Conservation (phyloP, 2,888 invertebrate species). For the Drosophila ustulata region DNA sequence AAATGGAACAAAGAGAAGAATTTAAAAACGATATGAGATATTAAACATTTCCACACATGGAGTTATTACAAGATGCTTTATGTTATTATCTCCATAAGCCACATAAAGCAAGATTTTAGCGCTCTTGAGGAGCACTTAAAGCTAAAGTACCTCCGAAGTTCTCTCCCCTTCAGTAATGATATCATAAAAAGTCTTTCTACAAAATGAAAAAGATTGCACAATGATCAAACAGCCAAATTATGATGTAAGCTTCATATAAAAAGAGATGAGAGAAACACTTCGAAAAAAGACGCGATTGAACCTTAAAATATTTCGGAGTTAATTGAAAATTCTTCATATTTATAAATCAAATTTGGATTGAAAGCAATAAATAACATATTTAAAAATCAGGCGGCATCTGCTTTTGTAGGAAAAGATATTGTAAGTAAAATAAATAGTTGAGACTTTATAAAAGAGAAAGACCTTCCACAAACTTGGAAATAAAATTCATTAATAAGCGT, state of each 20-base stretch:
- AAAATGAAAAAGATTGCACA: conserved; percentile 18
- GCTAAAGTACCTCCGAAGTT: conserved; percentile 3
- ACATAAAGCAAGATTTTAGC: neutral
- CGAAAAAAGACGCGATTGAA: neutral
- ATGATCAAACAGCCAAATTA: conserved; percentile 7
- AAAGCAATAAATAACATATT: neutral
- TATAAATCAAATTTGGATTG: neutral
- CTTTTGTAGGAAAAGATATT: neutral
- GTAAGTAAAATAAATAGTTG: neutral
- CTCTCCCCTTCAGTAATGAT: conserved; percentile 12
- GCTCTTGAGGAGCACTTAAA: neutral
- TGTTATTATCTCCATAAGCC: neutral
- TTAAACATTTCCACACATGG: neutral
- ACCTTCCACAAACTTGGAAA: neutral
- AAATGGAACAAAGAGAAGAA: no score
- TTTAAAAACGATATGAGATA: neutral
- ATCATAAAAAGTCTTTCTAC: conserved; percentile 20
- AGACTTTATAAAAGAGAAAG: neutral
- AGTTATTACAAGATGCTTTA: neutral
- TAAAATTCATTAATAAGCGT: neutral
- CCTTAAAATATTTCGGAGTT: neutral
- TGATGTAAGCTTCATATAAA: conserved; percentile 15
- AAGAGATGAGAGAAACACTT: neutral
- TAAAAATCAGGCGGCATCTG: neutral
- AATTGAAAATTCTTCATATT: neutral